Evolutionary conservation across 1,140 invertebrate species (phyloP), one percentile per base, ranked within the genome.

Genomic region (Bactericera cockerelli): DNA sequence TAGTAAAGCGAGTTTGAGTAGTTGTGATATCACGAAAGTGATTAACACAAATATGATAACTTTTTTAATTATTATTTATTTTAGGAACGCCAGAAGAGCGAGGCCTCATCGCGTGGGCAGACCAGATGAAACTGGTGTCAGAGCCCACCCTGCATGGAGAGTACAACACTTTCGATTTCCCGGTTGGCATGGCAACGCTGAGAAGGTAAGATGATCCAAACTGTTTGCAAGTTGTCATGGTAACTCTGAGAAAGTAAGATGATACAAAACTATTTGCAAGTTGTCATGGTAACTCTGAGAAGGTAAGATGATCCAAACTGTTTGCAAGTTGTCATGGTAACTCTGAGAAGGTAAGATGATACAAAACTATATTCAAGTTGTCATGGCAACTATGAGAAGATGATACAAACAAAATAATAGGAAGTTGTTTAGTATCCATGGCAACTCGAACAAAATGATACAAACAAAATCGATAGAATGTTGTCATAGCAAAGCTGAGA

Each of bases 201-300:
- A 75, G 73, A 68, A 77, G 74, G 81, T 77, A 66, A 63, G 57
- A 39, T 26, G n/a, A n/a, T 54, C 60, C 21, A 38, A 36, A 28
- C 11, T 33, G 13, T 13, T n/a, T n/a, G n/a, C n/a, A n/a, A n/a
- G n/a, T n/a, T n/a, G n/a, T n/a, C n/a, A n/a, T n/a, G n/a, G n/a
- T n/a, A n/a, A n/a, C n/a, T n/a, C n/a, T n/a, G n/a, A n/a, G n/a
- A n/a, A n/a, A n/a, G n/a, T n/a, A n/a, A n/a, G n/a, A n/a, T n/a
- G n/a, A n/a, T n/a, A n/a, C n/a, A n/a, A n/a, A n/a, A n/a, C 59
- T 83, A 87, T 70, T 82, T 87, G 65, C 85, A 84, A 0, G 67
- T 78, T 42, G 84, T 83, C 62, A 86, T 86, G 84, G 65, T 64
- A 21, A 60, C 75, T 14, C 65, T 85, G 31, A 75, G 73, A 68